phyloP scores from a whole-genome alignment of 1,140 invertebrate species.

The Drosophila azteca region DNA sequence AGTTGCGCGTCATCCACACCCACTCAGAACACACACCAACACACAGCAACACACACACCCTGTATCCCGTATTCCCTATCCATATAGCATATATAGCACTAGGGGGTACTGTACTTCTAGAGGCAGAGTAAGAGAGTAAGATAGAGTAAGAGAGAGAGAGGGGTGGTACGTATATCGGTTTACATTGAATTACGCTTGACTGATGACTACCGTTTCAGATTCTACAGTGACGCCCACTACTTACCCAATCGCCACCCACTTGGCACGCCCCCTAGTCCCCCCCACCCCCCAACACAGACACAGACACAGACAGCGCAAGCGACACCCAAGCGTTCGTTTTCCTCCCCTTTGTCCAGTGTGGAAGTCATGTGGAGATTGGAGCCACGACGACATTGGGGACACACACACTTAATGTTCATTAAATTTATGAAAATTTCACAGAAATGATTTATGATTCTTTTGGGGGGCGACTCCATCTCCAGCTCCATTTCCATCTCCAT shows the following conservation, averaged over 20 bases:
- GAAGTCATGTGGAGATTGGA: constrained; percentile 42
- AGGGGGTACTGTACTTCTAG: not conserved
- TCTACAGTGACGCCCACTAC: constrained; percentile 14
- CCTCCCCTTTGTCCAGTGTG: constrained; percentile 35
- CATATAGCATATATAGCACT: not conserved
- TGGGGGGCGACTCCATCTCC: constrained; percentile 10
- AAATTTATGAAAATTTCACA: constrained; percentile 68
- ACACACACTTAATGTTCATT: constrained; percentile 69
- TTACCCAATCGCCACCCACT: constrained; percentile 10
- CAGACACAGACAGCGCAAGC: too few relatives aligned
- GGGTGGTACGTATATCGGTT: constrained; percentile 50
- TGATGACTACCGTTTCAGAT: constrained; percentile 66
- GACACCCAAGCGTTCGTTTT: not conserved
- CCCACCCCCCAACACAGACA: too few relatives aligned
- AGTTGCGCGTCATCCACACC: not conserved
- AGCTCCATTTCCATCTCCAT: constrained; percentile 1
- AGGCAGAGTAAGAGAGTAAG: too few relatives aligned
- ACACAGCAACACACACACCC: constrained; percentile 27
- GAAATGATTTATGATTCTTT: constrained; percentile 67
- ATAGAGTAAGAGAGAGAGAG: too few relatives aligned
- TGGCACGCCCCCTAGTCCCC: not conserved
- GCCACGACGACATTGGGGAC: constrained; percentile 14
- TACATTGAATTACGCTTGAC: constrained; percentile 75
- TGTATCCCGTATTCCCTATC: constrained; percentile 1
- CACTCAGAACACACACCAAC: constrained; percentile 40